Percentiles rank a stretch among this genome's conserved stretches.
These are phyloP conservation scores for Mythimna lalbum DNA, from an alignment of 2,888 invertebrate genomes.

Conservation along the genomic window DNA sequence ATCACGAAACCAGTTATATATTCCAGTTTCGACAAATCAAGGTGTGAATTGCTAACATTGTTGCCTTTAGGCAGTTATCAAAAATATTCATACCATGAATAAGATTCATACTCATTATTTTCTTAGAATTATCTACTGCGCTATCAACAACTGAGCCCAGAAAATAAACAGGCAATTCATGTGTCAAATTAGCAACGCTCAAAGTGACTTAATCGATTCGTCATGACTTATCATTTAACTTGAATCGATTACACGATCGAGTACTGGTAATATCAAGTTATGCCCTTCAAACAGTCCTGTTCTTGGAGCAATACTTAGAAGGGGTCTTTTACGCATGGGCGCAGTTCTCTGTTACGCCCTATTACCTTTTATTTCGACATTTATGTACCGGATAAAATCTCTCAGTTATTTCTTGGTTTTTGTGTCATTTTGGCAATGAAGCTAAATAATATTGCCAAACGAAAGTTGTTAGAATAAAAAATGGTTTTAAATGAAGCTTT, in stretches of 20 bases:
- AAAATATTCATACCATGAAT: conserved; percentile 5
- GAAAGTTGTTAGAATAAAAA: not conserved
- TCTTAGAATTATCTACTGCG: conserved; percentile 21
- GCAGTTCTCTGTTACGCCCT: conserved; percentile 77
- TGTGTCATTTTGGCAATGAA: conserved; percentile 35
- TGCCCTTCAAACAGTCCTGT: conserved; percentile 46
- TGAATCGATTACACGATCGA: conserved; percentile 57
- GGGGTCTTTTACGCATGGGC: conserved; percentile 82
- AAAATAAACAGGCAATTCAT: conserved; percentile 52
- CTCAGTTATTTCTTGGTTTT: conserved; percentile 34
- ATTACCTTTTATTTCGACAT: conserved; percentile 80
- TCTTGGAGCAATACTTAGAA: conserved; percentile 68
- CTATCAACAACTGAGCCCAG: conserved; percentile 15
- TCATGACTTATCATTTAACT: conserved; percentile 57
- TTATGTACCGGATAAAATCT: conserved; percentile 61
- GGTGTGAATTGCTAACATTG: not conserved
- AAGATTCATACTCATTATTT: conserved; percentile 22
- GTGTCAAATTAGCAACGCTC: conserved; percentile 53
- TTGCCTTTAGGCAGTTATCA: not conserved
- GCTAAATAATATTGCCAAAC: not conserved
- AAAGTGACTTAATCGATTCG: conserved; percentile 50
- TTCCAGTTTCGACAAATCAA: not conserved
- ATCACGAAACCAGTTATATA: not conserved
- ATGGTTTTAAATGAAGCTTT: not conserved
- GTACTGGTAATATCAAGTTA: conserved; percentile 36